Evolutionary conservation across 2,888 invertebrate genomes (phyloP).

Genomic region (Ligdia adustata): DNA sequence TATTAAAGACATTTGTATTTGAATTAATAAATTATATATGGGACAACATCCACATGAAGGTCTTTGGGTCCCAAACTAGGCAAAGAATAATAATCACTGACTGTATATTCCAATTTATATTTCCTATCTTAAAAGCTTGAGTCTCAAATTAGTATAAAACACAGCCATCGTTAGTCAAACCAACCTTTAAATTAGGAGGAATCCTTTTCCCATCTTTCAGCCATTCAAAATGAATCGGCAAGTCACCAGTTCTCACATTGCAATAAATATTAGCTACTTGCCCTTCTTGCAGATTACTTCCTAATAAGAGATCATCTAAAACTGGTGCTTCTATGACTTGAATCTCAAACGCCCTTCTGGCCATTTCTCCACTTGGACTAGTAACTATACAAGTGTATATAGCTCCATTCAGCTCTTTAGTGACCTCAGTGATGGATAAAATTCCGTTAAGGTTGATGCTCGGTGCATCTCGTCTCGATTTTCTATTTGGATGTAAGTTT

Average conservation of each 20-base stretch:
- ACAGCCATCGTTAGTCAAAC: no score
- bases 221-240: slow-evolving; percentile 89
- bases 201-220: slow-evolving; percentile 87
- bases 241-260: slow-evolving; percentile 88
- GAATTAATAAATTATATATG: no score
- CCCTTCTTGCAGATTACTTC: slow-evolving; percentile 91
- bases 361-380: slow-evolving; percentile 87
- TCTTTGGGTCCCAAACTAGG: no score
- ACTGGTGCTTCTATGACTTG: slow-evolving; percentile 90
- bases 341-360: slow-evolving; percentile 84
- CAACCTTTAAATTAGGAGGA: slow-evolving; percentile 85
- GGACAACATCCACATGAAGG: no score
- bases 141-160: no score
- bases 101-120: no score
- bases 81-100: no score
- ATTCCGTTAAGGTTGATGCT: slow-evolving; percentile 80
- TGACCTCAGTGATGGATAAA: slow-evolving; percentile 85
- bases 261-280: slow-evolving; percentile 93
- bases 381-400: slow-evolving; percentile 91
- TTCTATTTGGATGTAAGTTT: slow-evolving; percentile 47
- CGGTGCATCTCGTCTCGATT: slow-evolving; percentile 57
- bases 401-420: slow-evolving; percentile 87
- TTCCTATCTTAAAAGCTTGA: no score
- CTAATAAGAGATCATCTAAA: slow-evolving; percentile 91
- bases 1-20: no score